Evolutionary conservation across 2,797 vertebrate genomes (phyloP), one percentile per base, ranked within the genome.

Genomic region (Xerus rutilus): DNA sequence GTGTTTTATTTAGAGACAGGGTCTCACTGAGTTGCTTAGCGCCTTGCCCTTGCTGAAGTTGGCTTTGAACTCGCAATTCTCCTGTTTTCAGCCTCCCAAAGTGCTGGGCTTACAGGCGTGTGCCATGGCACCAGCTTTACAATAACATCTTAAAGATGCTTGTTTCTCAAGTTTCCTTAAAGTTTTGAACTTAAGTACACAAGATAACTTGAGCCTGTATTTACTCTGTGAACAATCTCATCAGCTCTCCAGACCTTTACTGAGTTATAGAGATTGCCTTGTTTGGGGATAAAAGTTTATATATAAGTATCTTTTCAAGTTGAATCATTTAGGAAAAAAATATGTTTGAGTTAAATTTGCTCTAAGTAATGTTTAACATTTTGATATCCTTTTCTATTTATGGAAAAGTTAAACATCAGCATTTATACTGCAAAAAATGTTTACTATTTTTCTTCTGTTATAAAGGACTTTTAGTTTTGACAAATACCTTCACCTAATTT

Each of bases 181-280:
- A 76, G 59, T 59, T 57, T 57, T 89, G 32, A 76, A 35, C 39
- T 57, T 67, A 69, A 5, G 45, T 30, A 54, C 35, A 35, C 10
- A 35, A 83, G n/a, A 35, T 25, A 89, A 1, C 45, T 25, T 72
- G 79, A 92, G 32, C 20, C 9, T 5, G 0, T 67, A 2, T 92
- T 94, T 97, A 64, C 39, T 54, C 45, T 85, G 17, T 91, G 89
- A 77, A 69, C 45, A 85, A 30, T 89, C 65, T 93, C 17, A 45
- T 32, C 57, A 86, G 32, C 8, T 77, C 35, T 79, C n/a, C 20
- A 93, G 76, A 39, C 14, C 43, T 81, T 52, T 45, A 32, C 23
- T 14, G 43, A 81, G 9, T 49, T 67, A 6, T 3, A 84, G 20
- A 11, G 70, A 15, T 84, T 74, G 79, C 59, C 65, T 83, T 94